Evolutionary conservation across 2,113 vertebrate species (phyloP), one percentile per base, ranked within the genome.

Genomic region (Hoplias malabaricus): DNA sequence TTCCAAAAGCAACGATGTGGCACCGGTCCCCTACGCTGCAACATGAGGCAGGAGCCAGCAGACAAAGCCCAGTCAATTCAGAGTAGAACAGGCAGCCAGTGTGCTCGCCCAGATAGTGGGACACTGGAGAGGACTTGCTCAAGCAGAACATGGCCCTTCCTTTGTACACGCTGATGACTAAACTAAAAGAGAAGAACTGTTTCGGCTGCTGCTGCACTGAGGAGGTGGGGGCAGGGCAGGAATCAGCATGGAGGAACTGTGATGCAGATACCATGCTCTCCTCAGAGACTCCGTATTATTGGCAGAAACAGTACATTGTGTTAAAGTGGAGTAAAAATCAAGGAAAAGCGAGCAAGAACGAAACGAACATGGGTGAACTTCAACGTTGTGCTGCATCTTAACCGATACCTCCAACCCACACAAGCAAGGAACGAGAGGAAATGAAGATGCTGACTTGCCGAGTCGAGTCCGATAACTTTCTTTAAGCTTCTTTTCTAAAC

Each of bases 61-160:
- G 54, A 77, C 53, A 69, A 77, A 78, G 70, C 27, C 2, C 23
- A 50, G 75, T n/a, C 8, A 21, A 48, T 67, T 48, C n/a, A 48
- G 50, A 31, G 53, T 5, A 69, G 69, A 74, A 78, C 62, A 78
- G 75, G 46, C 23, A 1, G 42, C 50, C 50, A 78, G 50, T 77
- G 75, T 81, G 72, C 48, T 66, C 19, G 27, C 29, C 57, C 48
- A 33, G 46, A 74, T n/a, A 46, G 23, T 40, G 57, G 65, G 62
- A 77, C 43, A 61, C 36, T 25, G 68, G 50, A 59, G 23, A 67
- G 25, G 54, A 38, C 53, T 34, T 70, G 75, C 65, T 76, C 59
- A 21, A 43, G 70, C 70, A 62, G 63, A 78, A 74, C 71, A 56
- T 29, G 48, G 16, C 46, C 40, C 23, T 38, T 33, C 57, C 50